Evolutionary conservation across 2,888 invertebrate genomes (phyloP), one percentile per base, ranked within the genome.

Genomic region (Cryptus viduatorius): DNA sequence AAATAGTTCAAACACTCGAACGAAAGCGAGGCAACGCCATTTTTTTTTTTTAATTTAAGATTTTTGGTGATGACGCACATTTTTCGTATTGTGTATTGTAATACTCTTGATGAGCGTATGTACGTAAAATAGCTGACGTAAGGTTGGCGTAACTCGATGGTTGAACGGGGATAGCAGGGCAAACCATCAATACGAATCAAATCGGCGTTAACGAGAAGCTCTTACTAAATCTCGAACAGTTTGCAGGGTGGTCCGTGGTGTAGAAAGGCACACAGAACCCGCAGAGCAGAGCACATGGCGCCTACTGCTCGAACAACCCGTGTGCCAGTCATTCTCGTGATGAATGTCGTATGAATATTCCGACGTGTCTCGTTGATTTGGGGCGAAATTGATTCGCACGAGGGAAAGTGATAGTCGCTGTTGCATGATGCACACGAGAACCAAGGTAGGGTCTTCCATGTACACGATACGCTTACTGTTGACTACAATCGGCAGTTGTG

Each of bases 261-360:
- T 19, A 65, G 53, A 72, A 77, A 53, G 72, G 67, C 50, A 68
- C 48, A 29, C 48, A 29, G 69, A 69, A 78, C 78, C 46, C n/a
- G 71, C 59, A 68, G 31, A 59, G 78, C 42, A 71, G 76, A 86
- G 82, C 88, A 88, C 87, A 88, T 89, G 82, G 87, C 85, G 71
- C 68, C 72, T 75, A 37, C 71, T 72, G 68, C 73, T 73, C 75
- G 86, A 87, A 87, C 77, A 85, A 83, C 50, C 83, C 81, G 79
- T 72, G 80, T 76, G 86, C 88, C 86, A 87, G 88, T 89, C 89
- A 87, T 88, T 84, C 83, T 61, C 79, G 65, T 87, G 89, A 90
- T 90, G 86, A 87, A 90, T 87, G 87, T 84, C 88, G 85, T 87
- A 91, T 87, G 91, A 90, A 90, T 90, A 89, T 90, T 90, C 89